phyloP scores from a whole-genome alignment of 2,888 invertebrate species.

The Lasiommata megera region DNA sequence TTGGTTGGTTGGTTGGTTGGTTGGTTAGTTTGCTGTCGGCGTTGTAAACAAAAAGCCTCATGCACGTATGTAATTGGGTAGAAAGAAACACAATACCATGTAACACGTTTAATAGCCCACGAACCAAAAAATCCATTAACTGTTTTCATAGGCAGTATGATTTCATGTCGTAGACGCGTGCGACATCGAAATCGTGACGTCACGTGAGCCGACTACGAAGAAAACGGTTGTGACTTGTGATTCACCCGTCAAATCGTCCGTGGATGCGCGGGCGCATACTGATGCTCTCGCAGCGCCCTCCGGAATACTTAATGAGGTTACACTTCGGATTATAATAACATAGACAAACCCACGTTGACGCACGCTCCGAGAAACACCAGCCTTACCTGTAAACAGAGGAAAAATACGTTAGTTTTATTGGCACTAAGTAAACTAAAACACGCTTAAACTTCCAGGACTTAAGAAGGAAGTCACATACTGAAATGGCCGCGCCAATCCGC shows the following conservation, averaged over 20 bases:
- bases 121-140: constrained; percentile 1
- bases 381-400: constrained; percentile 54
- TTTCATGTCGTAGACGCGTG: constrained; percentile 50
- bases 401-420: constrained; percentile 18
- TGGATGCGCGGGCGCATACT: constrained; percentile 74
- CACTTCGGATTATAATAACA: constrained; percentile 53
- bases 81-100: not conserved
- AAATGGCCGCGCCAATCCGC: no score
- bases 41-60: no score
- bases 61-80: not conserved
- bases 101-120: not conserved
- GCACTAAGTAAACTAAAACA: no score
- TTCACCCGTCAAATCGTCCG: constrained; percentile 70
- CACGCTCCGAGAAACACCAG: constrained; percentile 41
- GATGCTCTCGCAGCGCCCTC: constrained; percentile 56
- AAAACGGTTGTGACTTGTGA: constrained; percentile 68
- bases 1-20: no score
- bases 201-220: constrained; percentile 55
- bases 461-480: no score
- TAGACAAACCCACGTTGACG: constrained; percentile 38
- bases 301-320: constrained; percentile 61
- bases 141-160: not conserved
- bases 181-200: constrained; percentile 73
- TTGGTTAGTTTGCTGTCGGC: no score
- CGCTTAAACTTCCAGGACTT: no score